Evolutionary conservation across 2,797 vertebrate genomes (phyloP).

Genomic region (Prionace glauca): DNA sequence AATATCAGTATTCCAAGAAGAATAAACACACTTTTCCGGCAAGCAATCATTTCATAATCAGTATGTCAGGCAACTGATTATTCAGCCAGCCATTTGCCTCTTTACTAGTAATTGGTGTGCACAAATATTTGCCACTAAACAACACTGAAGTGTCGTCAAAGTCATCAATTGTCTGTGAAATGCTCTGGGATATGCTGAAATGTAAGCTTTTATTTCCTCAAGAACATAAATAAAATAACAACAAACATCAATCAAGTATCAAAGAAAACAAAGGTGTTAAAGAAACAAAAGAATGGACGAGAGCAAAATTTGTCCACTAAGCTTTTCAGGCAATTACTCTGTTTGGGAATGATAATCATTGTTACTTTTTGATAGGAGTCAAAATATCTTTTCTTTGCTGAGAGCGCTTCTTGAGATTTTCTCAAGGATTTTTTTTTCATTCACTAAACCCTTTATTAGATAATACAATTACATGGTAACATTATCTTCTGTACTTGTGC

Average conservation of each 20-base stretch:
- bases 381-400: not conserved
- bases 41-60: not conserved
- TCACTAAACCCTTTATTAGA: not conserved
- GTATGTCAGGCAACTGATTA: not conserved
- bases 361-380: not conserved
- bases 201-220: not conserved
- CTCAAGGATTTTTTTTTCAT: not conserved
- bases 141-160: not conserved
- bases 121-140: not conserved
- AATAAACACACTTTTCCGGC: not conserved
- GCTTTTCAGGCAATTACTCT: not conserved
- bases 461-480: not conserved
- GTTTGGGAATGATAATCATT: not conserved
- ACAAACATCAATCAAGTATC: not conserved
- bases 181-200: not conserved
- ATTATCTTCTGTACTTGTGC: too few species aligned
- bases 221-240: not conserved
- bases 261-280: not conserved
- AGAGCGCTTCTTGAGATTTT: not conserved
- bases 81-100: not conserved
- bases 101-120: not conserved
- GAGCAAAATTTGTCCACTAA: not conserved
- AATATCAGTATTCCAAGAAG: not conserved
- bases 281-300: not conserved
- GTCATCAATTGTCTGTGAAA: not conserved